Percentiles rank a stretch among this genome's conserved stretches.
These are phyloP conservation scores for Hystrix brachyura DNA, from an alignment of 2,113 vertebrate genomes.

Conservation along the genomic window DNA sequence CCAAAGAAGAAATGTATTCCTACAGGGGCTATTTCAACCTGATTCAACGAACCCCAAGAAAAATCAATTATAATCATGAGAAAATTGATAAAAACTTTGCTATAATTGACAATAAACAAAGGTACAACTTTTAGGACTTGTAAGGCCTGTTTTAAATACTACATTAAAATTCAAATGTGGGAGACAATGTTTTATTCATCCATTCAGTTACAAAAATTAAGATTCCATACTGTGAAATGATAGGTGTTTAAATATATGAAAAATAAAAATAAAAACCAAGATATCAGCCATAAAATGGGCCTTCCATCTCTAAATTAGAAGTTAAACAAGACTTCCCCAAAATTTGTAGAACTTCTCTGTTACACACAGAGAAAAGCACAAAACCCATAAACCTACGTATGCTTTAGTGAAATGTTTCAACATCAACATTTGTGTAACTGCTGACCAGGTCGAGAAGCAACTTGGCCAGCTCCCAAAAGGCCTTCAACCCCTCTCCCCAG, in stretches of 20 bases:
- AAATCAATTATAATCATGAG: background rate
- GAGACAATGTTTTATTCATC: background rate
- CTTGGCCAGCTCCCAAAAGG: background rate
- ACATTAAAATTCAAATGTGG: background rate
- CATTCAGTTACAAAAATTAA: background rate
- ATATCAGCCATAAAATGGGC: background rate
- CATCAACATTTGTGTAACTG: background rate
- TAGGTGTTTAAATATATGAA: background rate
- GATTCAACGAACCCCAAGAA: background rate
- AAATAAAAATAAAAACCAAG: background rate
- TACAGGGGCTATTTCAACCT: background rate
- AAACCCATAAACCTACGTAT: background rate
- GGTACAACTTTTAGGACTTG: background rate
- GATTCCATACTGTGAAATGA: background rate
- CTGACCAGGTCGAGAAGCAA: background rate
- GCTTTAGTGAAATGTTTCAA: background rate
- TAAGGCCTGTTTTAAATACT: constrained; percentile 1
- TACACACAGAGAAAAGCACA: background rate
- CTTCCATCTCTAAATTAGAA: background rate
- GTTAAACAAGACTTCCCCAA: background rate
- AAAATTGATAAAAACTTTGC: background rate
- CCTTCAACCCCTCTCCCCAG: background rate
- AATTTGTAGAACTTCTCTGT: background rate
- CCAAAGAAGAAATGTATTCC: background rate
- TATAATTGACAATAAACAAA: background rate